Evolutionary conservation across 1,140 invertebrate species (phyloP).

Genomic region (Philotrypesis tridentata): DNA sequence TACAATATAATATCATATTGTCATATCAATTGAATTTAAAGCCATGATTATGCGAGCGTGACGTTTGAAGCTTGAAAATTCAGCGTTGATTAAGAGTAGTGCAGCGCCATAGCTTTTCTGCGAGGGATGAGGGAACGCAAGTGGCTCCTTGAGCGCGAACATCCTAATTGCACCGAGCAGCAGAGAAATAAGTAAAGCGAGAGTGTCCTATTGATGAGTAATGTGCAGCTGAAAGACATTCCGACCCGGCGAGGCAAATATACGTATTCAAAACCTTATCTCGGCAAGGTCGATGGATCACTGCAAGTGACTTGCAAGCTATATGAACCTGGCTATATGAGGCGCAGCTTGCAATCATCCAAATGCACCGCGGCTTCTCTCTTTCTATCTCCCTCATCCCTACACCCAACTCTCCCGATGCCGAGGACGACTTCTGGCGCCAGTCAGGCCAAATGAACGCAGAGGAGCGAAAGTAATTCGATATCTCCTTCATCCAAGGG

Average conservation of each 20-base stretch:
- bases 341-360: constrained; percentile 1
- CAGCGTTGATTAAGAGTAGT: too few species aligned
- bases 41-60: too few species aligned
- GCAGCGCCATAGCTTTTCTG: too few species aligned
- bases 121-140: too few species aligned
- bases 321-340: not conserved
- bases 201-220: too few species aligned
- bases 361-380: constrained; percentile 20
- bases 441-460: constrained; percentile 6
- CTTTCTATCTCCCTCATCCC: not conserved
- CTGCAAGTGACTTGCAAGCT: constrained; percentile 15
- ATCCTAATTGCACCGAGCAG: too few species aligned
- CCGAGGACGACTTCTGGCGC: not conserved
- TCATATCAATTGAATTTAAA: too few species aligned
- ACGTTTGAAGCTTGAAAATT: too few species aligned
- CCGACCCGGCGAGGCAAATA: not conserved
- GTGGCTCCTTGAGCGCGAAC: too few species aligned
- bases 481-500: constrained; percentile 27
- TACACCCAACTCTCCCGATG: not conserved
- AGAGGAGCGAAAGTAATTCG: constrained; percentile 34
- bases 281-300: not conserved
- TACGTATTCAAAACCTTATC: constrained; percentile 35
- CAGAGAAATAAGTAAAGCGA: too few species aligned
- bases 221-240: not conserved
- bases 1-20: too few species aligned